Conservation (phyloP, 2,797 vertebrate species). For the Halcyon leucocephala region DNA sequence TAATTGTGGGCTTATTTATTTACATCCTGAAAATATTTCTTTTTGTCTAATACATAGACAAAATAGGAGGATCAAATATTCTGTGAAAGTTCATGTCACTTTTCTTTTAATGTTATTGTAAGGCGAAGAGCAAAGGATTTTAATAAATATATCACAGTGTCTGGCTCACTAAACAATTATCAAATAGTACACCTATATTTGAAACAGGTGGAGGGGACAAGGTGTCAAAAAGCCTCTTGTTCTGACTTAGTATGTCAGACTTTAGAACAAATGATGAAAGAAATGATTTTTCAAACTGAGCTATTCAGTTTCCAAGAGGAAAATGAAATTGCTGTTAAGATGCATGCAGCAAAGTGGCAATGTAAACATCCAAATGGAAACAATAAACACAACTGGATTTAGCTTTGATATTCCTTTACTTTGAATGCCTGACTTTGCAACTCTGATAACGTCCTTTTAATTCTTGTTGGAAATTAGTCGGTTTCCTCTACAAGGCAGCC, state of each 20-base stretch:
- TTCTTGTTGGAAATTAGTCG: background rate
- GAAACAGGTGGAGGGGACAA: background rate
- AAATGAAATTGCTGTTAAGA: background rate
- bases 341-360: background rate
- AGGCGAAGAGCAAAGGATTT: background rate
- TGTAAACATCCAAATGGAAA: background rate
- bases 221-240: background rate
- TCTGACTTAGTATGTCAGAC: background rate
- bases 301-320: background rate
- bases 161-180: background rate
- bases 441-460: background rate
- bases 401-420: background rate
- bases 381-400: background rate
- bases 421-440: background rate
- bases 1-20: background rate
- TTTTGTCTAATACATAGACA: background rate
- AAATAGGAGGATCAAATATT: background rate
- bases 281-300: background rate
- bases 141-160: background rate
- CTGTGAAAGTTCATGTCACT: background rate
- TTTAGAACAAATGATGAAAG: background rate
- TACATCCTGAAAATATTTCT: background rate
- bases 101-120: background rate
- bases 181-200: background rate
- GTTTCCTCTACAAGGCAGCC: background rate